Evolutionary conservation across 1,140 invertebrate genomes (phyloP), one percentile per base, ranked within the genome.

Genomic region (Drosophila lacertosa): DNA sequence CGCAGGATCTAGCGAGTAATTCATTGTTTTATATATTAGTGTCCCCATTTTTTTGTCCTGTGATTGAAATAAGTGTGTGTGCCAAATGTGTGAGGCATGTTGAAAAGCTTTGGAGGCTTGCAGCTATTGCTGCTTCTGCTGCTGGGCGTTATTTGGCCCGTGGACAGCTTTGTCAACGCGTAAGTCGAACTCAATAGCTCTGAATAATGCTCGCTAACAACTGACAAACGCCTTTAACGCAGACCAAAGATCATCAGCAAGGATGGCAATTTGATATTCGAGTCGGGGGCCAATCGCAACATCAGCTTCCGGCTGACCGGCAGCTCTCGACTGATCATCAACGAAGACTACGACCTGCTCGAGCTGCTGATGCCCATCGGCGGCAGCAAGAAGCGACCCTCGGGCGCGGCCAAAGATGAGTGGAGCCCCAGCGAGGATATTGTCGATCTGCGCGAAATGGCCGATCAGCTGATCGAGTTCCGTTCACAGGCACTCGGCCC

Each of bases 201-300:
- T 10, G 10, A 22, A 20, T n/a, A n/a, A n/a, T n/a, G n/a, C 1
- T 42, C 9, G 13, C 4, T 10, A 1, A 47, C 11, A 13, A 9
- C 11, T 33, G 13, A 1, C 11, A 11, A n/a, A n/a, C n/a, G n/a
- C 1, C 9, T 20, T 6, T 6, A 35, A 35, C 20, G 77, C 66
- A 94, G 95, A 48, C 94, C 95, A 0, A 92, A 94, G 86, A 93
- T 95, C 39, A 93, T 94, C 64, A 92, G 94, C 10, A 89, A 89
- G 16, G 92, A 94, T 91, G 95, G 95, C 50, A 92, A 95, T 89
- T 90, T 95, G n/a, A 92, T 93, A 54, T 92, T 95, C 18, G 92
- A 93, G 63, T 92, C 94, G 37, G 94, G 94, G 0, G 92, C 92
- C 35, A 93, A 94, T 81, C 93, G 93, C 69, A 95, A 94, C 73